Conservation (phyloP, 2,797 vertebrate genomes). For the Micropoecilia bifurca region DNA sequence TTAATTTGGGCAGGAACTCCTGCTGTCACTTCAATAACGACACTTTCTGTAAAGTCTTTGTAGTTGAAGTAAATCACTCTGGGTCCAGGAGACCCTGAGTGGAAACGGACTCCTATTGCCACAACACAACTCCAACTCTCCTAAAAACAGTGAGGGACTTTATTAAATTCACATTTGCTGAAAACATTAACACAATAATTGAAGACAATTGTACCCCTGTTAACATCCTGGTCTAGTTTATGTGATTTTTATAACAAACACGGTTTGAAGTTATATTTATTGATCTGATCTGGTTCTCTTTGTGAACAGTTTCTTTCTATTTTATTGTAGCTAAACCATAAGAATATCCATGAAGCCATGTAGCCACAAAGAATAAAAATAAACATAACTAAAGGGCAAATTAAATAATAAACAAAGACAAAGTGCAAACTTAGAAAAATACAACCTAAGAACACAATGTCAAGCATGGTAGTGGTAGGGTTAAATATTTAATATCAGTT, state of each 20-base stretch:
- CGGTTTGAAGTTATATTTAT: background rate
- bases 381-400: background rate
- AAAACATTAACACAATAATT: background rate
- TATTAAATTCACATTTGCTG: background rate
- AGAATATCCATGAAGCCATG: background rate
- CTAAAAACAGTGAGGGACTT: constrained; percentile 65
- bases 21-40: constrained; percentile 82
- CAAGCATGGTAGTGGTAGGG: background rate
- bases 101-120: constrained; percentile 84
- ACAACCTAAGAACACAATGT: background rate
- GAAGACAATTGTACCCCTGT: background rate
- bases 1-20: constrained; percentile 84
- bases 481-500: too few relatives aligned
- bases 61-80: constrained; percentile 89
- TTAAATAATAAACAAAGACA: background rate
- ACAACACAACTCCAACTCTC: constrained; percentile 75
- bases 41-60: constrained; percentile 77
- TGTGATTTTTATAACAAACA: background rate
- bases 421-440: background rate
- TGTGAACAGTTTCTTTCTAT: background rate
- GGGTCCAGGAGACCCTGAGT: constrained; percentile 77
- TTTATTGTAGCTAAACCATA: background rate
- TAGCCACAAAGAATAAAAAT: background rate
- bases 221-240: background rate
- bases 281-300: background rate